A percentile compares a stretch with the other conserved stretches of the same genome.
phyloP scores from a whole-genome alignment of 2,888 invertebrate species.

The Axea sp. region DNA sequence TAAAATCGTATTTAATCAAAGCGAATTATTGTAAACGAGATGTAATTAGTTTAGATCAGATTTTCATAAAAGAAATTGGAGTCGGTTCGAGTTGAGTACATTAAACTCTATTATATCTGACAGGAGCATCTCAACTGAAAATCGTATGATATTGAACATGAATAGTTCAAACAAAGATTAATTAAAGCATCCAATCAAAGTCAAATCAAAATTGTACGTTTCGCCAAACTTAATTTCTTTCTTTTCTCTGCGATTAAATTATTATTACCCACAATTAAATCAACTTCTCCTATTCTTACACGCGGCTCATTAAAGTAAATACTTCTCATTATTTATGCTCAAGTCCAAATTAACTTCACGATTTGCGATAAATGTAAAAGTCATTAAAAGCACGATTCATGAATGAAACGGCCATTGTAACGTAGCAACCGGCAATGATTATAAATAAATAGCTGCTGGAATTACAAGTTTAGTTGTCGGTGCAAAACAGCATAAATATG shows the following conservation, averaged over 20 bases:
- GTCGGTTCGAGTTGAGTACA: slow-evolving; percentile 3
- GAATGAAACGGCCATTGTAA: slow-evolving; percentile 47
- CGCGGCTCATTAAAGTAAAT: slow-evolving; percentile 40
- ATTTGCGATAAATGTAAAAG: slow-evolving; percentile 17
- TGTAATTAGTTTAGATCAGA: slow-evolving; percentile 25
- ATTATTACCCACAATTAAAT: slow-evolving; percentile 29
- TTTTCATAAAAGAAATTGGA: slow-evolving; percentile 29
- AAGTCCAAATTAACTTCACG: slow-evolving; percentile 31
- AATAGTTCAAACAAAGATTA: slow-evolving; percentile 38
- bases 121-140: slow-evolving; percentile 21
- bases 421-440: slow-evolving; percentile 12
- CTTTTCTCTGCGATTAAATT: slow-evolving; percentile 6
- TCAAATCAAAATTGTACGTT: slow-evolving; percentile 17
- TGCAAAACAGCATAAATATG: slow-evolving; percentile 9
- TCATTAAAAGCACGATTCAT: slow-evolving; percentile 31
- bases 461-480: neutral
- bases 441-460: too few species aligned
- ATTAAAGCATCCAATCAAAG: slow-evolving; percentile 29
- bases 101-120: slow-evolving; percentile 32
- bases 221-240: slow-evolving; percentile 17
- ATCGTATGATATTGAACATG: slow-evolving; percentile 3
- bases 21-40: slow-evolving; percentile 3
- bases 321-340: slow-evolving; percentile 31
- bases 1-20: slow-evolving; percentile 12
- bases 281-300: slow-evolving; percentile 7